Conservation (phyloP, 1,140 invertebrate species). For the Venturia canescens region DNA sequence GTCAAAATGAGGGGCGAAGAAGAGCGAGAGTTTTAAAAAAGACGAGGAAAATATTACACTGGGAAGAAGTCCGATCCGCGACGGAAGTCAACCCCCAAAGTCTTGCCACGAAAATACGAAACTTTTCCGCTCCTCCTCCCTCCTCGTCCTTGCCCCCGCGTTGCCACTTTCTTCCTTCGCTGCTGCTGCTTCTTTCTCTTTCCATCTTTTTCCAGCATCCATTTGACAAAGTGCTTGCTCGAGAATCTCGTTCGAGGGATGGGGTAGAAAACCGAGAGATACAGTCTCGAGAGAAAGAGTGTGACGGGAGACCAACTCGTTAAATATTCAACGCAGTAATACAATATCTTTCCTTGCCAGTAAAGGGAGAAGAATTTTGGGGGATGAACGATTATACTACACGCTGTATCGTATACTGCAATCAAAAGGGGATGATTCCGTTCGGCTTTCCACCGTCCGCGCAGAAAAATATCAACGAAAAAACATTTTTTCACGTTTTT, state of each 20-base stretch:
- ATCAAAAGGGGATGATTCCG: slow-evolving; percentile 20
- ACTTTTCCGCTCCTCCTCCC: slow-evolving; percentile 1
- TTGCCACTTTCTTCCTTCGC: neutral
- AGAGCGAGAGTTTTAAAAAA: neutral
- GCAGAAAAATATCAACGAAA: neutral
- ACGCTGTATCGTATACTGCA: slow-evolving; percentile 40
- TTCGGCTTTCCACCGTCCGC: neutral
- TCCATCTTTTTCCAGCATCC: slow-evolving; percentile 3
- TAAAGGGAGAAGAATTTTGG: neutral
- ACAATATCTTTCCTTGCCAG: slow-evolving; percentile 70
- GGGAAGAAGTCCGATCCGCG: slow-evolving; percentile 10
- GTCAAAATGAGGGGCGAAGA: slow-evolving; percentile 12
- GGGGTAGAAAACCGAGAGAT: slow-evolving; percentile 47
- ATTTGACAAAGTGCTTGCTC: slow-evolving; percentile 32
- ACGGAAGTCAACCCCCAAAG: slow-evolving; percentile 18
- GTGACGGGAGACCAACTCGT: slow-evolving; percentile 70
- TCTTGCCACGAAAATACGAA: slow-evolving; percentile 25
- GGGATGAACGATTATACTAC: slow-evolving; percentile 39
- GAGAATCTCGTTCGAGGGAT: slow-evolving; percentile 17
- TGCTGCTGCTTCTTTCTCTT: neutral
- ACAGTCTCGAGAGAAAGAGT: slow-evolving; percentile 54
- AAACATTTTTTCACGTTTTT: neutral
- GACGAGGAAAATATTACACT: neutral
- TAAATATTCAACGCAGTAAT: slow-evolving; percentile 76
- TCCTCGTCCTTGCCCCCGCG: neutral